phyloP scores from a whole-genome alignment of 2,113 vertebrate genomes.

The Eudorcas thomsonii region DNA sequence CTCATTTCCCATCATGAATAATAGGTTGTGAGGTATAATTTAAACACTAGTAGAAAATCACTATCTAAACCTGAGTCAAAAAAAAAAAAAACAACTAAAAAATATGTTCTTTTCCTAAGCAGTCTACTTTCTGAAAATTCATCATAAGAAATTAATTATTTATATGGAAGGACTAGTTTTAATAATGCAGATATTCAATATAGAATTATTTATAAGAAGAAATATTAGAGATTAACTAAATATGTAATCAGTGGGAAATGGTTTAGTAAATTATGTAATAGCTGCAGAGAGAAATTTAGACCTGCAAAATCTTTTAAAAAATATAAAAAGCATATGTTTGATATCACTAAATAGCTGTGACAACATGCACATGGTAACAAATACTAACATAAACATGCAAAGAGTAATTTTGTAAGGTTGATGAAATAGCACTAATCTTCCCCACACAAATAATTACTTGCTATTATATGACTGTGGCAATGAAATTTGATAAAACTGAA shows the following conservation, averaged over 20 bases:
- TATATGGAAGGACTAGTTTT: background rate
- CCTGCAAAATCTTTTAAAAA: background rate
- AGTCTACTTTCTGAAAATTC: background rate
- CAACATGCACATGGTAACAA: background rate
- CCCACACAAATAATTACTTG: background rate
- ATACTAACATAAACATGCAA: background rate
- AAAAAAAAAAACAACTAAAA: background rate
- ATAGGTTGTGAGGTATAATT: background rate
- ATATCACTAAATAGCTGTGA: background rate
- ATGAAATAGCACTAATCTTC: background rate
- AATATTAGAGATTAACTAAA: background rate
- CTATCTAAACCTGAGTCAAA: background rate
- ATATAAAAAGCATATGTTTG: background rate
- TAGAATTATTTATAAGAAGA: background rate
- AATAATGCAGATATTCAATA: background rate
- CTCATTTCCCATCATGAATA: background rate
- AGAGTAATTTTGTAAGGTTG: background rate
- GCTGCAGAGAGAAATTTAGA: background rate
- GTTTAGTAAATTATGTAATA: background rate
- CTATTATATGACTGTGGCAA: background rate
- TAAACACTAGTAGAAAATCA: slow-evolving; percentile 11
- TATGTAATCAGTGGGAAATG: background rate
- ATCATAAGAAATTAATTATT: background rate
- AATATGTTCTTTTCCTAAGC: background rate
- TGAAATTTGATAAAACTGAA: background rate